These are phyloP conservation scores for Volucella inanis DNA, from an alignment of 2,888 invertebrate species.

Conservation along the genomic window DNA sequence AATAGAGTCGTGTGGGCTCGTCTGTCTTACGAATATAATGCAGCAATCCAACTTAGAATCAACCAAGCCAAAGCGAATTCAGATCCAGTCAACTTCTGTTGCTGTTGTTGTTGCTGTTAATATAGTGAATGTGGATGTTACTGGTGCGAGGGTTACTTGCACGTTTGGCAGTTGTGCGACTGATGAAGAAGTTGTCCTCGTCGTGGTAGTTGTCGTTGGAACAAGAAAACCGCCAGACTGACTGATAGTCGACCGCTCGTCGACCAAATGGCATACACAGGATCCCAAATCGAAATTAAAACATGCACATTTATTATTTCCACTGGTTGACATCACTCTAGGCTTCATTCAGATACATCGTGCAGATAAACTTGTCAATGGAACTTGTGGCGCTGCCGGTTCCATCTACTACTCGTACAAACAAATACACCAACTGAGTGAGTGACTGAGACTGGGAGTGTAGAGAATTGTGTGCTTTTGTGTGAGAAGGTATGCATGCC, in stretches of 20 bases:
- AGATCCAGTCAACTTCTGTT: background rate
- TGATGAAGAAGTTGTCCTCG: slow-evolving; percentile 69
- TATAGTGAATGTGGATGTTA: no score
- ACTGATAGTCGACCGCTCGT: slow-evolving; percentile 68
- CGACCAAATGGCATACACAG: slow-evolving; percentile 62
- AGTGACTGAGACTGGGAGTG: slow-evolving; percentile 5
- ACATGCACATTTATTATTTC: slow-evolving; percentile 77
- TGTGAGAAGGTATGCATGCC: slow-evolving; percentile 5
- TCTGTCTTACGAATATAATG: slow-evolving; percentile 39
- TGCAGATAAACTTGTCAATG: slow-evolving; percentile 77
- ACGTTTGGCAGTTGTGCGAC: slow-evolving; percentile 19
- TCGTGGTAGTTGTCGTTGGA: slow-evolving; percentile 55
- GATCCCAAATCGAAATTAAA: slow-evolving; percentile 75
- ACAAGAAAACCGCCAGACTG: slow-evolving; percentile 58
- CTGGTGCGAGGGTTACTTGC: background rate
- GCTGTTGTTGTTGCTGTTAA: no score
- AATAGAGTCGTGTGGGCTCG: slow-evolving; percentile 68
- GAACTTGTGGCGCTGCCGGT: slow-evolving; percentile 60
- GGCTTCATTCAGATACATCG: slow-evolving; percentile 76
- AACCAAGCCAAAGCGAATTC: background rate
- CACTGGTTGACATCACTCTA: slow-evolving; percentile 76
- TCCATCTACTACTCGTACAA: slow-evolving; percentile 14
- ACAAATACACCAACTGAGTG: background rate
- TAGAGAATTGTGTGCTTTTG: slow-evolving; percentile 13
- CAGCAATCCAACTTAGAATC: slow-evolving; percentile 3